Percentiles rank a stretch among this genome's conserved stretches.
Conservation (phyloP, 2,888 invertebrate genomes). For the Eledone cirrhosa region DNA sequence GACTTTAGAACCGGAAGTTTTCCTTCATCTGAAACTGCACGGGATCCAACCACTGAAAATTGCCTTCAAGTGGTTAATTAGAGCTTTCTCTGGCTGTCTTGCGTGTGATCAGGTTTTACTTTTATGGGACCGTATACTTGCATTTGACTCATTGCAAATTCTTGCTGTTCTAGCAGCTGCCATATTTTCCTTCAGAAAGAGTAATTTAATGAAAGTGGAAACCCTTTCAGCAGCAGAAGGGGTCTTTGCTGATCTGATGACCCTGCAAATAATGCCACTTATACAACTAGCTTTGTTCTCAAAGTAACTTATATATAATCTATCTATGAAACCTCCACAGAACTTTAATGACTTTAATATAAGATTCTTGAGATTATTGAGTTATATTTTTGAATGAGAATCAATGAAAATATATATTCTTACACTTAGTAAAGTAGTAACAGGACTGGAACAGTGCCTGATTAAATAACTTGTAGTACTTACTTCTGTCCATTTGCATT, state of each 20-base stretch:
- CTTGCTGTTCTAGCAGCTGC: conserved; percentile 73
- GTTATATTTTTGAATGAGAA: too few species aligned
- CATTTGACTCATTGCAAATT: conserved; percentile 90
- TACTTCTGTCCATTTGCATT: too few species aligned
- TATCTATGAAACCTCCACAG: too few species aligned
- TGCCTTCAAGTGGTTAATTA: conserved; percentile 95
- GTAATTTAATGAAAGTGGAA: conserved; percentile 65
- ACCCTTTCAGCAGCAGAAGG: conserved; percentile 65
- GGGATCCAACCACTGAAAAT: conserved; percentile 93
- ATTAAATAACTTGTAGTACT: too few species aligned
- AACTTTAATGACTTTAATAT: too few species aligned
- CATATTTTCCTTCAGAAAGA: conserved; percentile 66
- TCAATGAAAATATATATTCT: too few species aligned
- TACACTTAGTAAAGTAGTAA: too few species aligned
- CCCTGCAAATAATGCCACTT: conserved; percentile 64
- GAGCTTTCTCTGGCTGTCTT: conserved; percentile 93
- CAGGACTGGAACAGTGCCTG: too few species aligned
- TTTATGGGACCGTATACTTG: conserved; percentile 91
- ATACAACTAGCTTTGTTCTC: conserved; percentile 65
- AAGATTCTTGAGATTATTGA: too few species aligned
- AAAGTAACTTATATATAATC: conserved; percentile 43
- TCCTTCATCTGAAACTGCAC: conserved; percentile 88
- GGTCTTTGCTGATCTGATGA: conserved; percentile 65
- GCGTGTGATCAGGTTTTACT: conserved; percentile 90
- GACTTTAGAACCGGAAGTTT: conserved; percentile 87